Evolutionary conservation across 2,797 vertebrate genomes (phyloP).

Genomic region (Acipenser ruthenus): DNA sequence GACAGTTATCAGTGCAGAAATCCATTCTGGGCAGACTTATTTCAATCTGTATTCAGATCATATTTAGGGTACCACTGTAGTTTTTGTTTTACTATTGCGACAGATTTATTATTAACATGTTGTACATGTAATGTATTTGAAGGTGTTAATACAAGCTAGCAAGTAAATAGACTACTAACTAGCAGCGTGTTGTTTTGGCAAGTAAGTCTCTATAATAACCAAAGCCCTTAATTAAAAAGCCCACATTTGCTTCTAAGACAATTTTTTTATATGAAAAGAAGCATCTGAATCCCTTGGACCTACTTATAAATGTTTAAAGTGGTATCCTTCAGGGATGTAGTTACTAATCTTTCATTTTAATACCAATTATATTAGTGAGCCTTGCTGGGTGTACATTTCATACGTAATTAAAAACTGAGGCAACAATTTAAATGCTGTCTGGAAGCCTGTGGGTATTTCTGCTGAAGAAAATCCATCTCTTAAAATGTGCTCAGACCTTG

Average conservation of each 20-base stretch:
- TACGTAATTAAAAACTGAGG: slow-evolving; percentile 38
- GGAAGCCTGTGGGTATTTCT: slow-evolving; percentile 10
- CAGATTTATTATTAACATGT: too few species aligned
- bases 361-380: slow-evolving; percentile 28
- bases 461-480: neutral
- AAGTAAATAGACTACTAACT: too few species aligned
- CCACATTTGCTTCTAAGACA: slow-evolving; percentile 12
- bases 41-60: too few species aligned
- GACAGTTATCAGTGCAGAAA: too few species aligned
- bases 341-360: slow-evolving; percentile 36
- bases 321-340: slow-evolving; percentile 28
- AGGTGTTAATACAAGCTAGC: too few species aligned
- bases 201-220: neutral
- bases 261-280: slow-evolving; percentile 9
- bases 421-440: slow-evolving; percentile 36
- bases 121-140: too few species aligned
- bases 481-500: too few species aligned
- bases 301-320: slow-evolving; percentile 20
- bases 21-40: slow-evolving; percentile 5
- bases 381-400: slow-evolving; percentile 29
- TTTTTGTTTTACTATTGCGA: neutral
- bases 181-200: too few species aligned
- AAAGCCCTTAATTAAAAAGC: neutral
- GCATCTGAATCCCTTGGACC: slow-evolving; percentile 20
- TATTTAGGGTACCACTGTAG: too few species aligned